These are phyloP conservation scores for Odontocerum albicorne DNA, from an alignment of 2,888 invertebrate genomes.

Conservation along the genomic window DNA sequence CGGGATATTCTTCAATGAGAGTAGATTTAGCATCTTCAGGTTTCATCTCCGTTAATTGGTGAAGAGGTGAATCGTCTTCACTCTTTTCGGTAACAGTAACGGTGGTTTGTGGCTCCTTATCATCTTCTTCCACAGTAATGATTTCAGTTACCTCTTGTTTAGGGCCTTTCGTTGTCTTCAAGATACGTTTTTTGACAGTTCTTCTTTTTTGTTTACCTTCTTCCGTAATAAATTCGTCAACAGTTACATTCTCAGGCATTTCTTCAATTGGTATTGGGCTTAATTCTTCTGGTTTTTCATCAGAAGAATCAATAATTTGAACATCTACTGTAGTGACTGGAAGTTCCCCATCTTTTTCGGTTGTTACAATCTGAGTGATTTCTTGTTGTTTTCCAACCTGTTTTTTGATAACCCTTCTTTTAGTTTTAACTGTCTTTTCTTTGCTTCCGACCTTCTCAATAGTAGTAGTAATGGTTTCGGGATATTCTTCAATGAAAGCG, in stretches of 20 bases:
- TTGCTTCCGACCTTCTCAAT: constrained; percentile 38
- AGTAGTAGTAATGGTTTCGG: constrained; percentile 37
- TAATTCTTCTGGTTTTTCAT: constrained; percentile 40
- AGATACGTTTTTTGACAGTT: constrained; percentile 40
- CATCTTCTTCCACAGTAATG: constrained; percentile 39
- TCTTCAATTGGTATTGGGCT: constrained; percentile 42
- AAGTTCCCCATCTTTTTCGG: not conserved
- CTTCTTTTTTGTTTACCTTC: constrained; percentile 33
- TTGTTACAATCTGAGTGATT: constrained; percentile 45
- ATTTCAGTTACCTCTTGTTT: constrained; percentile 41
- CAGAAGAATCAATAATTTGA: too few relatives aligned
- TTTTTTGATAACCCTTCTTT: constrained; percentile 45
- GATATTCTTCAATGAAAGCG: constrained; percentile 40
- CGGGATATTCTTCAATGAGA: not conserved
- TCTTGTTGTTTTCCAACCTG: constrained; percentile 46
- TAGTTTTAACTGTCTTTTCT: constrained; percentile 41
- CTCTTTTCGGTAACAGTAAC: constrained; percentile 35
- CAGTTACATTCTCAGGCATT: constrained; percentile 41
- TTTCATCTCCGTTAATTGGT: constrained; percentile 40
- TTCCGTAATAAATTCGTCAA: constrained; percentile 39
- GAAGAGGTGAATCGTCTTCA: constrained; percentile 40
- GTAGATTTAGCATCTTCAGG: constrained; percentile 23
- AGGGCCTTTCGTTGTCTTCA: constrained; percentile 41
- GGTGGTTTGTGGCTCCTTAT: constrained; percentile 40
- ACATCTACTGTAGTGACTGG: too few relatives aligned